Evolutionary conservation across 2,888 invertebrate genomes (phyloP).

Genomic region (Megaustenia siamemsis): DNA sequence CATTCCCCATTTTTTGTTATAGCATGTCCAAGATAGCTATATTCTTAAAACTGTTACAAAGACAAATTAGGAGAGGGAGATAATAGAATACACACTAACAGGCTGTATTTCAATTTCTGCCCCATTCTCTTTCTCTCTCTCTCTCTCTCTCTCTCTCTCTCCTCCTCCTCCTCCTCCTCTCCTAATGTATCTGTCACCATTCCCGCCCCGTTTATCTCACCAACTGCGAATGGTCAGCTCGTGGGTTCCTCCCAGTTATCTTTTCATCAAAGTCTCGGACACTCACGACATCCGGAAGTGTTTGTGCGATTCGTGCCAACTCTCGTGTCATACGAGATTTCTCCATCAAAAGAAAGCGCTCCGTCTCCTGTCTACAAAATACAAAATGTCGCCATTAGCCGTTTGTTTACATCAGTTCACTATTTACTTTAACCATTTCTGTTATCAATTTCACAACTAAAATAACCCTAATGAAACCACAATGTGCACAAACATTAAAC

Average conservation of each 20-base stretch:
- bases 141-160: slow-evolving; percentile 15
- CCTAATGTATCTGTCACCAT: too few species aligned
- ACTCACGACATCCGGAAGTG: slow-evolving; percentile 62
- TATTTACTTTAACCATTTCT: too few species aligned
- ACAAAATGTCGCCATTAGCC: background rate
- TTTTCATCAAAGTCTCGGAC: slow-evolving; percentile 57
- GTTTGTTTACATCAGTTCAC: background rate
- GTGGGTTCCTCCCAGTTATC: background rate
- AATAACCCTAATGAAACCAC: too few species aligned
- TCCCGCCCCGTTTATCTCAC: background rate
- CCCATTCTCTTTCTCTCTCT: slow-evolving; percentile 17
- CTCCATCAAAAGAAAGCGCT: slow-evolving; percentile 60
- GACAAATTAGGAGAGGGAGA: too few species aligned
- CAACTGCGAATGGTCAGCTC: background rate
- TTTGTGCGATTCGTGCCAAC: slow-evolving; percentile 61
- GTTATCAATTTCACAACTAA: too few species aligned
- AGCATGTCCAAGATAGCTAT: too few species aligned
- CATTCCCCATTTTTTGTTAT: too few species aligned
- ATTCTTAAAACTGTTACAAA: too few species aligned
- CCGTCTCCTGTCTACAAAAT: slow-evolving; percentile 57
- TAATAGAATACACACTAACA: too few species aligned
- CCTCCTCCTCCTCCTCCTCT: background rate
- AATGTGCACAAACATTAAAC: too few species aligned
- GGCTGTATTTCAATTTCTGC: background rate
- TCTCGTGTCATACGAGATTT: slow-evolving; percentile 62